Conservation (phyloP, 2,797 vertebrate species). For the Threskiornis aethiopicus region DNA sequence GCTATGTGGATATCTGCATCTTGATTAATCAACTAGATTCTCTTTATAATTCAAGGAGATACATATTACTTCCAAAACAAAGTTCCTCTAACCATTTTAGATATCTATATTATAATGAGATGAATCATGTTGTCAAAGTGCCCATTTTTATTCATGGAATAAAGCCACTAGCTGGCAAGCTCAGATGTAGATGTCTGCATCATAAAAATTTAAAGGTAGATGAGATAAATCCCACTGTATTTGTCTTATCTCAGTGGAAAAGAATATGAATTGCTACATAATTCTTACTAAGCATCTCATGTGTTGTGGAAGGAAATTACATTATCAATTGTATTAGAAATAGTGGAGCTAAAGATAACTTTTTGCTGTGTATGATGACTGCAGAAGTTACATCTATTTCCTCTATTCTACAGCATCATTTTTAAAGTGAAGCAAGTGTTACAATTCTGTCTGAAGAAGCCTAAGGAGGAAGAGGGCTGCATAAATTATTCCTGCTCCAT, state of each 20-base stretch:
- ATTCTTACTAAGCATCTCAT: neutral
- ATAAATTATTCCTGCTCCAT: neutral
- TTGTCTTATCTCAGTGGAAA: neutral
- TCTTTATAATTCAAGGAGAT: neutral
- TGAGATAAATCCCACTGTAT: neutral
- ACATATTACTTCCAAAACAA: neutral
- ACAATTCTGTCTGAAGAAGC: neutral
- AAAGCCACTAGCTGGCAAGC: neutral
- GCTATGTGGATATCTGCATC: neutral
- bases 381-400: neutral
- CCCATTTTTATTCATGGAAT: neutral
- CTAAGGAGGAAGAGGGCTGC: neutral
- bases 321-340: neutral
- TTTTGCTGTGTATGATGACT: neutral
- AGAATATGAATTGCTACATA: neutral
- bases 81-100: neutral
- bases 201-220: neutral
- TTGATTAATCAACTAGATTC: neutral
- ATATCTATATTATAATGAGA: neutral
- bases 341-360: neutral
- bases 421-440: neutral
- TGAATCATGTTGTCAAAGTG: neutral
- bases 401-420: neutral
- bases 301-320: neutral
- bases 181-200: neutral